Evolutionary conservation across 2,797 vertebrate species (phyloP), one percentile per base, ranked within the genome.

Genomic region (Labroides dimidiatus): DNA sequence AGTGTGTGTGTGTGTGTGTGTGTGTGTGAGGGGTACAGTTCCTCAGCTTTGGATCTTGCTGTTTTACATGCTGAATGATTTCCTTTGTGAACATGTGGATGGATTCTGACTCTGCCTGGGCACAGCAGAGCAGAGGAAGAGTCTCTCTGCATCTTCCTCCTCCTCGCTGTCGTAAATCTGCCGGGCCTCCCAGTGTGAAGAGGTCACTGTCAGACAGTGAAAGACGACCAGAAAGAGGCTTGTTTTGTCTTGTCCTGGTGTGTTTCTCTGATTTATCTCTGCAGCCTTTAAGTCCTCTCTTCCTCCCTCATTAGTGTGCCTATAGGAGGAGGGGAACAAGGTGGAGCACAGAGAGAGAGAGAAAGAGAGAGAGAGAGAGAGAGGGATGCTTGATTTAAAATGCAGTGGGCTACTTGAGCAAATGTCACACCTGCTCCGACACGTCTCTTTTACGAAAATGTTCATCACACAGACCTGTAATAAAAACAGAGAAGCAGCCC

Each of bases 221-320:
- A 57, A 81, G 73, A 80, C 62, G 15, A 84, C 70, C 84, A 82
- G 48, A 85, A 82, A 74, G 43, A 57, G 75, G 82, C 92, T 84
- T 90, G 90, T 93, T 90, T 88, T 84, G 84, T 90, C 90, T 88
- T 91, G 90, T 87, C 83, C 68, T 64, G 52, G 52, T 77, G 84
- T 85, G 77, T 87, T 84, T 80, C 70, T 68, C 52, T 91, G 89
- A 93, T 93, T 92, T 91, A 93, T 89, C 48, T 36, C 79, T 54
- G 54, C 77, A 69, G 73, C 85, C 66, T 76, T 84, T 78, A 55
- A 54, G 42, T 74, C 53, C 66, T 70, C 54, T 64, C 77, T 86
- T 77, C 77, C 82, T 75, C 77, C 79, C 72, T 90, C 75, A 84
- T 87, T 87, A 85, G 74, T 75, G 61, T 57, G 19, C 20, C 64